Conservation (phyloP, 2,113 vertebrate species). For the Neotragus pygmaeus region DNA sequence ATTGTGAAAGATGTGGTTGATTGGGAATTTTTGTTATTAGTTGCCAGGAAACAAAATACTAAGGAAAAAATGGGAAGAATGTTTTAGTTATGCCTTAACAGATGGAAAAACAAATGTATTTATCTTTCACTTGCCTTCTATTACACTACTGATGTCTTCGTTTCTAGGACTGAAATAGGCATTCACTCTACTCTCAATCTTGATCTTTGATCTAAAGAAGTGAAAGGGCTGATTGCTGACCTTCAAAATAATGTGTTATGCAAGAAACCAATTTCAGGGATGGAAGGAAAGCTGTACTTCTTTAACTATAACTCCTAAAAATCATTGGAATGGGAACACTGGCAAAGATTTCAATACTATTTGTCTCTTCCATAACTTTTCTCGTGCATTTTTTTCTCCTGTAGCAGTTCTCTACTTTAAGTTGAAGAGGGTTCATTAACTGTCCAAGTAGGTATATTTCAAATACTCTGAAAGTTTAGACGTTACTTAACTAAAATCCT, state of each 20-base stretch:
- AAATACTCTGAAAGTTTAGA: conserved; percentile 46
- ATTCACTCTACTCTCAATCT: background rate
- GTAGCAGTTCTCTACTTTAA: conserved; percentile 8
- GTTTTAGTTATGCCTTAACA: conserved; percentile 67
- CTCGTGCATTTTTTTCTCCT: background rate
- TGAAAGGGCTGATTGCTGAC: conserved; percentile 17
- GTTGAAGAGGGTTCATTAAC: background rate
- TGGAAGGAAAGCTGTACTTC: background rate
- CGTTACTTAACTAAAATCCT: conserved; percentile 34
- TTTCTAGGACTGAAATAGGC: conserved; percentile 22
- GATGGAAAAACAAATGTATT: conserved; percentile 70
- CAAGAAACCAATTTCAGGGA: conserved; percentile 40
- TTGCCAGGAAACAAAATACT: conserved; percentile 82
- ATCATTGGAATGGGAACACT: background rate
- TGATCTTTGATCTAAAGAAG: conserved; percentile 33
- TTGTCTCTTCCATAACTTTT: background rate
- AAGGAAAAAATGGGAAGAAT: conserved; percentile 66
- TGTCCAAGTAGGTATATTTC: conserved; percentile 33
- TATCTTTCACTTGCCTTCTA: conserved; percentile 54
- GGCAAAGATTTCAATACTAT: conserved; percentile 6
- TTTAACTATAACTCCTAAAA: conserved; percentile 26
- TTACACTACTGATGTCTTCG: conserved; percentile 19
- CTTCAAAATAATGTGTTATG: conserved; percentile 28
- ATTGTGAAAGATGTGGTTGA: conserved; percentile 72
- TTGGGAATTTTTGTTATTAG: conserved; percentile 75